Percentiles rank a stretch among this genome's conserved stretches.
Evolutionary conservation across 1,140 invertebrate species (phyloP).

Genomic region (Leptinotarsa defecta): DNA sequence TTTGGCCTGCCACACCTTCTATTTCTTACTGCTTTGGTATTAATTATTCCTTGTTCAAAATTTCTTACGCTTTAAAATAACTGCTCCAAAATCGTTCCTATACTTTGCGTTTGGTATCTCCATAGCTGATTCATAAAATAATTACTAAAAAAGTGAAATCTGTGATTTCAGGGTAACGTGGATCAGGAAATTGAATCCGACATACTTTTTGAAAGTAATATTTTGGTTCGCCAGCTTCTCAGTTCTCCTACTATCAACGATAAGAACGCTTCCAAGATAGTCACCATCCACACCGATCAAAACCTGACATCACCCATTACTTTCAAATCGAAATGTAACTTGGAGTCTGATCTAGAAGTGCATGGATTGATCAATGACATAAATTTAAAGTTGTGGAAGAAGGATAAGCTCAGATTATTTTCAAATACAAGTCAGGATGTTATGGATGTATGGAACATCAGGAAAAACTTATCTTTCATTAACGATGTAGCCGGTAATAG

Average conservation of each 20-base stretch:
- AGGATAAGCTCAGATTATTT: constrained; percentile 41
- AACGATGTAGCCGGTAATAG: constrained; percentile 46
- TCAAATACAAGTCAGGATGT: constrained; percentile 45
- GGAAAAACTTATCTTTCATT: constrained; percentile 51
- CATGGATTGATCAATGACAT: constrained; percentile 47
- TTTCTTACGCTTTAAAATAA: no score
- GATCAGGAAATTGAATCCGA: constrained; percentile 45
- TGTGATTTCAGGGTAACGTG: constrained; percentile 36
- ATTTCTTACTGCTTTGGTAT: no score
- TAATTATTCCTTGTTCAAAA: no score
- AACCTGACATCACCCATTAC: constrained; percentile 44
- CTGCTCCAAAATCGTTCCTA: no score
- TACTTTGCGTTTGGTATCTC: no score
- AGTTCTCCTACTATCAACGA: constrained; percentile 47
- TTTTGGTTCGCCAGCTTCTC: constrained; percentile 50
- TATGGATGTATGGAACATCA: constrained; percentile 50
- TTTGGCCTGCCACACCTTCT: no score
- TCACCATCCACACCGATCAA: constrained; percentile 52
- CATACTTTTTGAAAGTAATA: constrained; percentile 50
- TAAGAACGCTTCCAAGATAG: constrained; percentile 45
- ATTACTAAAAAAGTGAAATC: background rate
- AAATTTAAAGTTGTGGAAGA: constrained; percentile 51
- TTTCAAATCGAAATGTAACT: constrained; percentile 41
- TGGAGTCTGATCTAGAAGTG: constrained; percentile 41
- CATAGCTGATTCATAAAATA: no score